Conservation (phyloP, 2,888 invertebrate species). For the Scaptomyza caliginosa region DNA sequence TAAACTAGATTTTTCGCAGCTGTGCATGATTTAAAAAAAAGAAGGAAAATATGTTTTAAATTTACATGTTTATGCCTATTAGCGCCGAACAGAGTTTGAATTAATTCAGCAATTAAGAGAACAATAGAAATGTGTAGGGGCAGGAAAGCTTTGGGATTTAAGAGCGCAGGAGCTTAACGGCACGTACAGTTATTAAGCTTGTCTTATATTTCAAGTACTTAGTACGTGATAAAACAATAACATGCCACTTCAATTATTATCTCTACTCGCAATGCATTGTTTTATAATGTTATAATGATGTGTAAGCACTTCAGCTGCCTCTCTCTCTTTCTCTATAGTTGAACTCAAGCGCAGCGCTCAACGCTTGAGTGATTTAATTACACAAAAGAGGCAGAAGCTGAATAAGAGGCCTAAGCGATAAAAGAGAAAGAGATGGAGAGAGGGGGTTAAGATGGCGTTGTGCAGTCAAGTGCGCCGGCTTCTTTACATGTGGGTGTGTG, state of each 20-base stretch:
- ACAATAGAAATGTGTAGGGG: conserved; percentile 16
- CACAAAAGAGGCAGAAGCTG: conserved; percentile 42
- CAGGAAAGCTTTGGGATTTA: background rate
- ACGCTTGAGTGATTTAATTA: conserved; percentile 78
- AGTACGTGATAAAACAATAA: conserved; percentile 55
- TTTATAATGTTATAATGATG: conserved; percentile 67
- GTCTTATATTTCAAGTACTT: conserved; percentile 23
- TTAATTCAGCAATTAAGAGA: conserved; percentile 10
- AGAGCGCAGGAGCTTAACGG: background rate
- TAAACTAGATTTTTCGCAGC: conserved; percentile 63
- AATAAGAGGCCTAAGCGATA: conserved; percentile 11
- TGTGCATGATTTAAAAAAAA: conserved; percentile 47
- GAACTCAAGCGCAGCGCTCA: conserved; percentile 49
- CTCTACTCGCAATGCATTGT: conserved; percentile 42
- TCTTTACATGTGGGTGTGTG: conserved; percentile 16
- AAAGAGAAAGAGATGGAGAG: background rate
- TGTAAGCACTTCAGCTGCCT: conserved; percentile 56
- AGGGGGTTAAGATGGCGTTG: conserved; percentile 35
- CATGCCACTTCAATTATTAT: conserved; percentile 53
- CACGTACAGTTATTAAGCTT: conserved; percentile 14
- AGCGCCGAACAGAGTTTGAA: conserved; percentile 21
- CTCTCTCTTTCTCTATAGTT: conserved; percentile 16
- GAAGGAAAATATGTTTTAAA: conserved; percentile 23
- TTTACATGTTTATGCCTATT: conserved; percentile 19
- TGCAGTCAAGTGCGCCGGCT: conserved; percentile 69